phyloP scores from a whole-genome alignment of 2,888 invertebrate genomes.

The Oxycera nigricornis region DNA sequence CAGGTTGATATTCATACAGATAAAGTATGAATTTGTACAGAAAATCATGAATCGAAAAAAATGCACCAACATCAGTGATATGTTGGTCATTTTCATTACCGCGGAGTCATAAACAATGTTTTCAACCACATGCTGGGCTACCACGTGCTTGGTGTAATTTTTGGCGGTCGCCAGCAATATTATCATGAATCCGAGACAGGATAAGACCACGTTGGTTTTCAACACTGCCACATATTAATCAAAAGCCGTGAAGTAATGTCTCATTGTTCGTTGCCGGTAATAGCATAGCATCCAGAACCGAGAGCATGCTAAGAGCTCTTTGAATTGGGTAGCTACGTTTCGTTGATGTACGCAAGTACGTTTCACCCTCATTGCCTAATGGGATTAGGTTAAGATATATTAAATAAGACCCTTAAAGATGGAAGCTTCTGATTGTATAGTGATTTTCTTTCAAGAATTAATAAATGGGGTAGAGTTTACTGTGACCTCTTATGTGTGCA shows the following conservation, averaged over 20 bases:
- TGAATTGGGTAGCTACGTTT: neutral
- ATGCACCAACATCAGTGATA: no score
- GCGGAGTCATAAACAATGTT: neutral
- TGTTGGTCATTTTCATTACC: no score
- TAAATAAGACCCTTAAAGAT: neutral
- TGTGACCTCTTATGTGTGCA: no score
- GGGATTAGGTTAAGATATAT: neutral
- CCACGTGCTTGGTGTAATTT: constrained; percentile 44
- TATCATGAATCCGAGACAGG: neutral
- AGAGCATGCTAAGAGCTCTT: neutral
- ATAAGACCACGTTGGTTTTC: neutral
- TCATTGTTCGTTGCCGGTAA: neutral
- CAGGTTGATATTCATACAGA: no score
- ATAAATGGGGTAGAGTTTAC: no score
- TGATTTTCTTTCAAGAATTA: no score
- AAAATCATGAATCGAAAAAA: no score
- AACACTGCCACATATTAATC: neutral
- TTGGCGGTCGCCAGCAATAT: neutral
- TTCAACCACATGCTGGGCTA: constrained; percentile 42
- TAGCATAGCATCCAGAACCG: no score
- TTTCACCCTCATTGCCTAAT: neutral
- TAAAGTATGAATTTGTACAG: no score
- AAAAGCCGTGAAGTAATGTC: neutral
- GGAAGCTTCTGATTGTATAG: no score
- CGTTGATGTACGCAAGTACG: neutral